Conservation (phyloP, 2,113 vertebrate species). For the Dascyllus trimaculatus region DNA sequence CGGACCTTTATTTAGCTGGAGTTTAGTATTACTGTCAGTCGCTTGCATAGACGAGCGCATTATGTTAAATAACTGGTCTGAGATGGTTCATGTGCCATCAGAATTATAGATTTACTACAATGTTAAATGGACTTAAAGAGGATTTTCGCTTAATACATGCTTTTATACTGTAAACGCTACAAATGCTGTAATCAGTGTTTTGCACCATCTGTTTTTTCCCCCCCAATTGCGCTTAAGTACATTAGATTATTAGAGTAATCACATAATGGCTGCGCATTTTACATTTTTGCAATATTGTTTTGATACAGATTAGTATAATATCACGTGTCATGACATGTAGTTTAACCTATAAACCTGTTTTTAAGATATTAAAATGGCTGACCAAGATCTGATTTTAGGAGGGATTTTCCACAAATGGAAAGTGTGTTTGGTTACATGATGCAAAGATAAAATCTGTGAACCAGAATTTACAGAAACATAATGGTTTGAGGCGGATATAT, state of each 20-base stretch:
- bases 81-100: not conserved
- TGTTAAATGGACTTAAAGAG: constrained; percentile 1
- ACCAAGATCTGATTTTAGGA: constrained; percentile 20
- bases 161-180: not conserved
- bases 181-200: too few relatives aligned
- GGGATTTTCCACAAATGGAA: constrained; percentile 28
- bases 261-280: not conserved
- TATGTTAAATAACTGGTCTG: not conserved
- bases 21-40: constrained; percentile 17
- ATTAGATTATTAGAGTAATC: constrained; percentile 26
- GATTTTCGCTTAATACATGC: constrained; percentile 6
- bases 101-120: constrained; percentile 7
- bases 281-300: not conserved
- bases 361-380: constrained; percentile 20
- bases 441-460: constrained; percentile 3
- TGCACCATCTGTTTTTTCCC: constrained; percentile 5
- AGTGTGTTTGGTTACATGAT: constrained; percentile 13
- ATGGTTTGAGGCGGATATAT: not conserved
- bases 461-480: not conserved
- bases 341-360: constrained; percentile 25
- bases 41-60: not conserved
- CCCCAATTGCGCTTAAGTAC: not conserved
- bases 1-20: constrained; percentile 29
- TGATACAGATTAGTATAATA: constrained; percentile 2
- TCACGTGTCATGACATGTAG: not conserved